Evolutionary conservation across 2,113 vertebrate genomes (phyloP), one percentile per base, ranked within the genome.

Genomic region (Microtus pennsylvanicus): DNA sequence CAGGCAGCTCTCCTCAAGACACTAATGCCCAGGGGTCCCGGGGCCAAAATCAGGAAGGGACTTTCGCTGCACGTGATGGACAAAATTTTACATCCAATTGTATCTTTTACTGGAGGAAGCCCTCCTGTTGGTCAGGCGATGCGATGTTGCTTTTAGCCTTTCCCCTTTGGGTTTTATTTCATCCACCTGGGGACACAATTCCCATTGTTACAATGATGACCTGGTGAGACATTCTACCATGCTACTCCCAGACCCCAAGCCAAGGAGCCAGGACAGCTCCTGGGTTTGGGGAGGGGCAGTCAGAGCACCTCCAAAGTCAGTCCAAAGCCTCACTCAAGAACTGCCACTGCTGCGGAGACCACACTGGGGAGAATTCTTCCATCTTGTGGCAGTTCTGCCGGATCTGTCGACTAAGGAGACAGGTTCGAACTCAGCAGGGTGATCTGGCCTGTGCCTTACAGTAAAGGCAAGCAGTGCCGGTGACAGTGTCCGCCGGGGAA

Each of bases 391-490:
- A 72, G 69, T n/a, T 70, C 81, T 19, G 61, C 12, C 11, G 11
- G 24, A 70, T 22, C 55, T 16, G 11, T 72, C 35, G 67, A n/a
- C n/a, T 42, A 42, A 83, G 38, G 35, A 78, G 38, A 33, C 24
- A 30, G 70, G 45, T 61, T 16, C 19, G 0, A 4, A 11, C 55
- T 4, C 14, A 65, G 58, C 19, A 21, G 45, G 38, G 28, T 4
- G 28, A 7, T 3, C 0, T 0, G 7, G n/a, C 16, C n/a, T 8
- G 26, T 3, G 81, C 30, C 75, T 63, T 7, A 58, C 45, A 11
- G 22, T 12, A 50, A 17, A 22, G 28, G n/a, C 33, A 28, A 14
- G 19, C 0, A 21, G 10, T 28, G 55, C 21, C 8, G 2, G 28
- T 28, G 83, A 78, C 1, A 22, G 52, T 10, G 12, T 45, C 74